These are phyloP conservation scores for Tyrophagus putrescentiae DNA, from an alignment of 1,140 invertebrate genomes.

Conservation along the genomic window DNA sequence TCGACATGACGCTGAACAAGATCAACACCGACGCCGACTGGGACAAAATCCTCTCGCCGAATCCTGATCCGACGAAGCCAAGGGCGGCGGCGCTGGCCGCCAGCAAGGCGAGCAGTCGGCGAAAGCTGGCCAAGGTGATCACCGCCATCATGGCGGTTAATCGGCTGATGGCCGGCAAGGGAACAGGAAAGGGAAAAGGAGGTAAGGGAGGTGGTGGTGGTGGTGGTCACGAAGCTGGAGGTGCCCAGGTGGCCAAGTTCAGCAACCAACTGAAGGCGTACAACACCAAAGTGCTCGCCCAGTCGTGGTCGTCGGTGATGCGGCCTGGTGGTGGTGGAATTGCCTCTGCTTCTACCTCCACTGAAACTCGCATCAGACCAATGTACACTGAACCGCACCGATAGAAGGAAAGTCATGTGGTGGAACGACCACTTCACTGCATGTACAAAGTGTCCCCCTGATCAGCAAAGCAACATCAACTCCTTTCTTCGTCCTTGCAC, in stretches of 20 bases:
- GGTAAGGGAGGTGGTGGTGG: too few relatives aligned
- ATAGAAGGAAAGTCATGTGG: too few relatives aligned
- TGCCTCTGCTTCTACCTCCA: too few relatives aligned
- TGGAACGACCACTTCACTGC: too few relatives aligned
- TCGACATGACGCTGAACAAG: not conserved
- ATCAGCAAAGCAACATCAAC: too few relatives aligned
- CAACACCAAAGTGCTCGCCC: conserved; percentile 4
- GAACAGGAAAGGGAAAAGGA: too few relatives aligned
- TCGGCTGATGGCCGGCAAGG: not conserved
- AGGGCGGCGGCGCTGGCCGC: not conserved
- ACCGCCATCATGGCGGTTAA: not conserved
- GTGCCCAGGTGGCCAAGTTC: too few relatives aligned
- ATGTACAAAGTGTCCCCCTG: too few relatives aligned
- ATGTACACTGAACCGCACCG: not conserved
- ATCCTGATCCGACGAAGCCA: not conserved
- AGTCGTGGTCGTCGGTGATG: conserved; percentile 6
- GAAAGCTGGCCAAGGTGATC: not conserved
- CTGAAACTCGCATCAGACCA: not conserved
- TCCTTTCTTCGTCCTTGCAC: too few relatives aligned
- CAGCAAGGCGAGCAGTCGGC: not conserved
- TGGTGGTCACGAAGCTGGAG: too few relatives aligned
- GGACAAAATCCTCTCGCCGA: not conserved
- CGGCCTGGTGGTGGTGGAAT: too few relatives aligned
- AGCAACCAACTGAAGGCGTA: not conserved
- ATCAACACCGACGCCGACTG: conserved; percentile 5